Evolutionary conservation across 2,888 invertebrate species (phyloP).

Genomic region (Diadegma fenestrale): DNA sequence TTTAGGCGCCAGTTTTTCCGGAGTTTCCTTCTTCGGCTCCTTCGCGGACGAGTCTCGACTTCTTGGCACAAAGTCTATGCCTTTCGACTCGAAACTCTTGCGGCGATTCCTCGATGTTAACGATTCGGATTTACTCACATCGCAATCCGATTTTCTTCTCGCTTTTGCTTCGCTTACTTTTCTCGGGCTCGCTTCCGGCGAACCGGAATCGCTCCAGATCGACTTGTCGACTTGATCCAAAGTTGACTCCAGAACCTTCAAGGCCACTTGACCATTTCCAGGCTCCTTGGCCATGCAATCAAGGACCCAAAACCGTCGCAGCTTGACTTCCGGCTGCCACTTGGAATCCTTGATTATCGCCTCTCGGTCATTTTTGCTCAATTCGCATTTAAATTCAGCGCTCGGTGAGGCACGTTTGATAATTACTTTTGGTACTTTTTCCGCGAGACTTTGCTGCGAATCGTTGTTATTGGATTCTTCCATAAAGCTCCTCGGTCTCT

Average conservation of each 20-base stretch:
- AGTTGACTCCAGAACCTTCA: conserved; percentile 67
- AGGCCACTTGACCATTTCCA: conserved; percentile 76
- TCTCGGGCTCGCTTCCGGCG: background rate
- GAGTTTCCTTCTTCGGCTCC: background rate
- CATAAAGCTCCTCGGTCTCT: conserved; percentile 14
- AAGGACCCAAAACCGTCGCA: conserved; percentile 79
- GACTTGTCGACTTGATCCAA: conserved; percentile 28
- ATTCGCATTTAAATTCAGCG: conserved; percentile 83
- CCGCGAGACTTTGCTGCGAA: conserved; percentile 70
- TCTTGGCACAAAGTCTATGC: background rate
- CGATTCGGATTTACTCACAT: conserved; percentile 50
- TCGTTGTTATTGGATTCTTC: conserved; percentile 48
- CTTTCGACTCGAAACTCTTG: conserved; percentile 49
- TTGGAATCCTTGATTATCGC: conserved; percentile 76
- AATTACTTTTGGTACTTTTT: conserved; percentile 83
- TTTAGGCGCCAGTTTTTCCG: background rate
- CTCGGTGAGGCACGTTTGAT: conserved; percentile 82
- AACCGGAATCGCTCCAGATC: conserved; percentile 17
- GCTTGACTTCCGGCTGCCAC: conserved; percentile 82
- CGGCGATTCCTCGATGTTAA: conserved; percentile 36
- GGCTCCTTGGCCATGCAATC: conserved; percentile 82
- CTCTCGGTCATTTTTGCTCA: conserved; percentile 78
- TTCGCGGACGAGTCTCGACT: background rate
- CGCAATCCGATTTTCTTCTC: conserved; percentile 72
- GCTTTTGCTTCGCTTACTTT: conserved; percentile 63